Evolutionary conservation across 1,140 invertebrate species (phyloP).

Genomic region (Gonioctena quinquepunctata): DNA sequence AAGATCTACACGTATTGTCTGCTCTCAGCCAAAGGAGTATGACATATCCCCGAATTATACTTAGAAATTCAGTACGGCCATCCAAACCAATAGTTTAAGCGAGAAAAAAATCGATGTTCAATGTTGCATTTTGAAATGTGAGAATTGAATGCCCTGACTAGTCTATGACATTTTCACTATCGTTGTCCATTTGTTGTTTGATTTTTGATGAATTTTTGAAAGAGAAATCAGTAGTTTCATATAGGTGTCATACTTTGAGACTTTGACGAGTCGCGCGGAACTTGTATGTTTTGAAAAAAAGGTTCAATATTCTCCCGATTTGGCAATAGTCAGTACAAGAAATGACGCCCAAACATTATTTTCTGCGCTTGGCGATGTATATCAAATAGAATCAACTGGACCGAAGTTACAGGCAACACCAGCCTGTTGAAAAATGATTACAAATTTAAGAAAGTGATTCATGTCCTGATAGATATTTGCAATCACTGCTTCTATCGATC

Average conservation of each 20-base stretch:
- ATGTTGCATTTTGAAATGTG: slow-evolving; percentile 25
- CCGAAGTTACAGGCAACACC: too few species aligned
- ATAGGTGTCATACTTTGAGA: neutral
- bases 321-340: too few species aligned
- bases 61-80: neutral
- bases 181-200: slow-evolving; percentile 13
- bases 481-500: too few species aligned
- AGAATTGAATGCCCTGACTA: slow-evolving; percentile 9
- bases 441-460: too few species aligned
- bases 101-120: slow-evolving; percentile 13
- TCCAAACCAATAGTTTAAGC: neutral
- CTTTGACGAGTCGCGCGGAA: neutral
- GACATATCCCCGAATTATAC: too few species aligned
- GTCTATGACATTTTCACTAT: neutral
- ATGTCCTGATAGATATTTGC: too few species aligned
- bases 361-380: too few species aligned
- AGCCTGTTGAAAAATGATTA: neutral
- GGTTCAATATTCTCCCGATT: too few species aligned
- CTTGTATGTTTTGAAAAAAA: neutral
- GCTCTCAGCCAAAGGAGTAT: too few species aligned
- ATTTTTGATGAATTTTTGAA: slow-evolving; percentile 10
- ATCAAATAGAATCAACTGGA: neutral
- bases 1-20: too few species aligned
- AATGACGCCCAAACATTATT: too few species aligned
- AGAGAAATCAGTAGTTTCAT: slow-evolving; percentile 9